Evolutionary conservation across 2,113 vertebrate genomes (phyloP).

Genomic region (Campylomormyrus numenius): DNA sequence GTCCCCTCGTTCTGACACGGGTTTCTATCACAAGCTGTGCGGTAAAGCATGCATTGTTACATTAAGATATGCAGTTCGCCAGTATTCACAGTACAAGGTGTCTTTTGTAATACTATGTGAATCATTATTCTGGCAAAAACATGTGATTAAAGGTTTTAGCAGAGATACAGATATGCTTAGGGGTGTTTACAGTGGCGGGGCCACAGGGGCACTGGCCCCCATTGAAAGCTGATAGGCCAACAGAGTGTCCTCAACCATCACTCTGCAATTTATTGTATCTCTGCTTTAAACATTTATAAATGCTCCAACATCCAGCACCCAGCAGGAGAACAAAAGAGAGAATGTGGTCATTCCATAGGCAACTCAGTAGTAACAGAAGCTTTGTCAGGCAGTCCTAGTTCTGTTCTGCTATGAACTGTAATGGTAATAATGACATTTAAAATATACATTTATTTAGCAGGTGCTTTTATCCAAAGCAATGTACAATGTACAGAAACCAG

Average conservation of each 20-base stretch:
- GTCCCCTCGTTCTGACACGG: conserved; percentile 73
- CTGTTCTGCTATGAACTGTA: background rate
- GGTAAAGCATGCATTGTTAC: conserved; percentile 10
- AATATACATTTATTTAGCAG: background rate
- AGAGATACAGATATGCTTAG: too few relatives aligned
- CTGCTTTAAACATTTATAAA: background rate
- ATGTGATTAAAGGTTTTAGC: background rate
- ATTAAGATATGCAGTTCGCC: background rate
- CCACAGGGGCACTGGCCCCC: too few relatives aligned
- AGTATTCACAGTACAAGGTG: background rate
- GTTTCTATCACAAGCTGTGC: conserved; percentile 66
- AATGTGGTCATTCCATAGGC: background rate
- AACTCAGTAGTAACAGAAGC: background rate
- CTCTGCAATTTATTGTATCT: too few relatives aligned
- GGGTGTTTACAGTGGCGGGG: too few relatives aligned
- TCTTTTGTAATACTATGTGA: background rate
- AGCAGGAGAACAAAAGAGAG: background rate
- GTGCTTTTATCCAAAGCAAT: background rate
- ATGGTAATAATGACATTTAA: background rate
- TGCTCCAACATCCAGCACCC: background rate
- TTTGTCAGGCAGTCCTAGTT: background rate
- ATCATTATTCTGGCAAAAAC: background rate
- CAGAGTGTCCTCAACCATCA: too few relatives aligned
- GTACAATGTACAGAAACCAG: background rate
- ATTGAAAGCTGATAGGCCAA: too few relatives aligned